Percentiles rank a stretch among this genome's conserved stretches.
These are phyloP conservation scores for Patiria pectinifera DNA, from an alignment of 53 echinoderm and acorn worm species.

Conservation along the genomic window DNA sequence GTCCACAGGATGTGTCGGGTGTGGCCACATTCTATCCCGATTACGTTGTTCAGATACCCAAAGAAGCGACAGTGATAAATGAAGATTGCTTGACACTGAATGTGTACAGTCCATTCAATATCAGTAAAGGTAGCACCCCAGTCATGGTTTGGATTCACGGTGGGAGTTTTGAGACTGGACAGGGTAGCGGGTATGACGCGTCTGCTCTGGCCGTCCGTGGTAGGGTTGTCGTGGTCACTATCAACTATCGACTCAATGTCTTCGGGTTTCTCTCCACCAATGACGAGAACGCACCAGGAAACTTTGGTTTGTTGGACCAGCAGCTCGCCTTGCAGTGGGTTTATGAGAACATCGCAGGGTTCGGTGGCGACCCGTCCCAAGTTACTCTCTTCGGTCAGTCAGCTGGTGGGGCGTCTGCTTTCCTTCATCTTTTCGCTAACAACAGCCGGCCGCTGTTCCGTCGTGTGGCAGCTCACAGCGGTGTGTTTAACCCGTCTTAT, in stretches of 20 bases:
- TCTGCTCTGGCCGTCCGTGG: slow-evolving; percentile 45
- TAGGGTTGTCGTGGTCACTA: slow-evolving; percentile 37
- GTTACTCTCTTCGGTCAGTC: slow-evolving; percentile 89
- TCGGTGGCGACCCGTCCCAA: slow-evolving; percentile 82
- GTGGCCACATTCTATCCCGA: slow-evolving; percentile 27
- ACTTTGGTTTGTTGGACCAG: slow-evolving; percentile 88
- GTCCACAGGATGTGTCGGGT: slow-evolving; percentile 68
- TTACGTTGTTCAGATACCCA: slow-evolving; percentile 36
- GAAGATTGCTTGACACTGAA: slow-evolving; percentile 89
- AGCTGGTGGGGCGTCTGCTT: slow-evolving; percentile 72
- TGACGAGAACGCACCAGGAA: slow-evolving; percentile 77
- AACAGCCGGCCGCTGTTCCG: slow-evolving; percentile 76
- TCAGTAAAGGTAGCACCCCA: slow-evolving; percentile 25
- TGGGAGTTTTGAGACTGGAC: slow-evolving; percentile 22
- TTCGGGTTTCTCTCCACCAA: slow-evolving; percentile 45
- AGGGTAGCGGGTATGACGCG: slow-evolving; percentile 48
- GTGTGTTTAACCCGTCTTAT: neutral
- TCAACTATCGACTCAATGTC: slow-evolving; percentile 53
- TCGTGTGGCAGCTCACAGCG: slow-evolving; percentile 72
- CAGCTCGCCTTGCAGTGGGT: slow-evolving; percentile 84
- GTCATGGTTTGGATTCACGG: slow-evolving; percentile 54
- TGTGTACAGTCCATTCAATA: slow-evolving; percentile 75
- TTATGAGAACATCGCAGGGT: slow-evolving; percentile 76
- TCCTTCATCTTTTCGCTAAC: slow-evolving; percentile 70
- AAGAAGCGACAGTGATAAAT: slow-evolving; percentile 16